Percentiles rank a stretch among this genome's conserved stretches.
phyloP scores from a whole-genome alignment of 2,113 vertebrate genomes.

The Albula goreensis region DNA sequence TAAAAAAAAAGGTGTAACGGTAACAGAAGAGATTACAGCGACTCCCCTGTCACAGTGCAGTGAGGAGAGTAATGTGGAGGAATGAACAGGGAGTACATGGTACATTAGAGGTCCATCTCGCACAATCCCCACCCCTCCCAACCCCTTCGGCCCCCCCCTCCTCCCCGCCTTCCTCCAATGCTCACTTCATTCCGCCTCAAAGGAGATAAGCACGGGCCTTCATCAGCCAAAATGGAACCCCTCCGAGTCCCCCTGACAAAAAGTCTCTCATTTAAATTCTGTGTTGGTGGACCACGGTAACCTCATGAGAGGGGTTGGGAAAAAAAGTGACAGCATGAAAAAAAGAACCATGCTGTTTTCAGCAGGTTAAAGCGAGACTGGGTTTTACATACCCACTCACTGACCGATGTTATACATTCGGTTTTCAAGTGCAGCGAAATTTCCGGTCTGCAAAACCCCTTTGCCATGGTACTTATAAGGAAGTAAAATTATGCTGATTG shows the following conservation, averaged over 20 bases:
- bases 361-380: neutral
- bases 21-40: neutral
- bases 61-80: neutral
- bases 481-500: neutral
- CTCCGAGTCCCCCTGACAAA: neutral
- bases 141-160: neutral
- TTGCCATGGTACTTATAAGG: neutral
- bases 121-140: neutral
- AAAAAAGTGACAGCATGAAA: too few species aligned
- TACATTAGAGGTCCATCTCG: neutral
- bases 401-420: neutral
- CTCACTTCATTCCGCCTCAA: neutral
- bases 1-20: slow-evolving; percentile 8
- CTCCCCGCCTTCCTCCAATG: neutral
- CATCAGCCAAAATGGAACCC: neutral
- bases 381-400: neutral
- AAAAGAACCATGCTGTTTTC: neutral
- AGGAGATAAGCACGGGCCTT: neutral
- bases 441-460: neutral
- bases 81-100: neutral
- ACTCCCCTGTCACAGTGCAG: neutral
- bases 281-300: neutral
- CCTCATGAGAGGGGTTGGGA: neutral
- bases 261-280: neutral
- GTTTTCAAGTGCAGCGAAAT: neutral